These are phyloP conservation scores for Camponotus vicinus DNA, from an alignment of 1,140 invertebrate genomes.

Conservation along the genomic window DNA sequence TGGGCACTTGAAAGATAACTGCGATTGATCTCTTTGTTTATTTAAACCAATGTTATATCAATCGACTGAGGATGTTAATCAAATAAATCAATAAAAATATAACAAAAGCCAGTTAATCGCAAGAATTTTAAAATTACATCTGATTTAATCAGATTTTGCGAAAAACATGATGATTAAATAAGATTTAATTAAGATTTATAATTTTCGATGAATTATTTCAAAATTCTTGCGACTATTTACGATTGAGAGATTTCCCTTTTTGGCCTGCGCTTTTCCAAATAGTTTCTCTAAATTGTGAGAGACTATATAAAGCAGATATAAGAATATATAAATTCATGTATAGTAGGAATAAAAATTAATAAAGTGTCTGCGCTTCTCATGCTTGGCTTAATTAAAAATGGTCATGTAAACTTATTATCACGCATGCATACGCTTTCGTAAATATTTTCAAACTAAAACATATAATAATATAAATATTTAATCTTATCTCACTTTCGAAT, in stretches of 20 bases:
- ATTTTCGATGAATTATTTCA: neutral
- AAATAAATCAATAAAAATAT: conserved; percentile 24
- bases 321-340: neutral
- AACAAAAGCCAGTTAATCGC: conserved; percentile 47
- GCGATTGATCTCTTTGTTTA: conserved; percentile 27
- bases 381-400: conserved; percentile 45
- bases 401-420: conserved; percentile 35
- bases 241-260: conserved; percentile 47
- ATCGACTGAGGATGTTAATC: conserved; percentile 26
- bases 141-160: neutral
- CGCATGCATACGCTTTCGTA: conserved; percentile 35
- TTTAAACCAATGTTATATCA: conserved; percentile 33
- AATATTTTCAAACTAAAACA: conserved; percentile 38
- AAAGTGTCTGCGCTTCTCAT: neutral
- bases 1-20: conserved; percentile 11
- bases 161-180: neutral
- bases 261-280: conserved; percentile 69
- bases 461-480: conserved; percentile 35
- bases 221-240: conserved; percentile 53
- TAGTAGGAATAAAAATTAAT: conserved; percentile 13
- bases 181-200: neutral
- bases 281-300: conserved; percentile 12
- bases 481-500: neutral
- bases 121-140: conserved; percentile 44
- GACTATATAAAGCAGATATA: neutral